A percentile compares a stretch with the other conserved stretches of the same genome.
These are phyloP conservation scores for Smutsia gigantea DNA, from an alignment of 2,797 vertebrate species.

Conservation along the genomic window DNA sequence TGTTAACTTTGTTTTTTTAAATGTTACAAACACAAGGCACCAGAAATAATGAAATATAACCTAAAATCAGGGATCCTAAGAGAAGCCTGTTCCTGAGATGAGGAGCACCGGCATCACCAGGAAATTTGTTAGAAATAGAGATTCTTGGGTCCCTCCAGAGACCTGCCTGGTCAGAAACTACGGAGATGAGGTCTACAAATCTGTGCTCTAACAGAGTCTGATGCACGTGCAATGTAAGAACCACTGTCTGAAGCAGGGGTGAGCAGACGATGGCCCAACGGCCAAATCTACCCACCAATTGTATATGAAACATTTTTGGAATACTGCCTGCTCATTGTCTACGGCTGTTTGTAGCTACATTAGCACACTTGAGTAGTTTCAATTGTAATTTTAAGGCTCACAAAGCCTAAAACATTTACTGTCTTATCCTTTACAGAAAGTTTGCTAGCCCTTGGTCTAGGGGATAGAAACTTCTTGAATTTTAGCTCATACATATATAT, in stretches of 20 bases:
- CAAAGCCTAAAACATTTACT: slow-evolving; percentile 41
- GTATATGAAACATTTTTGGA: not conserved
- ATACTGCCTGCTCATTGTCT: not conserved
- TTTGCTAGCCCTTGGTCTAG: not conserved
- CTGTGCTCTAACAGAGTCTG: not conserved
- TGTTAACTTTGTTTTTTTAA: slow-evolving; percentile 25
- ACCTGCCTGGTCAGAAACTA: not conserved
- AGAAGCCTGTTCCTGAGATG: not conserved
- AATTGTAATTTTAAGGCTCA: not conserved
- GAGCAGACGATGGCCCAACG: not conserved
- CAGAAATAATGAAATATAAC: not conserved
- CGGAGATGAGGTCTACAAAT: not conserved
- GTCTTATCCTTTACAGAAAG: not conserved
- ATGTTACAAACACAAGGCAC: not conserved
- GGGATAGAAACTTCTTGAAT: not conserved
- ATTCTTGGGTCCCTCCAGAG: not conserved
- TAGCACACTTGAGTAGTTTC: not conserved
- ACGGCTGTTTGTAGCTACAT: not conserved
- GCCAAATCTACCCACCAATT: not conserved
- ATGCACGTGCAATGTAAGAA: not conserved
- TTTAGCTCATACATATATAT: slow-evolving; percentile 7
- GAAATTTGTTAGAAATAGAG: not conserved
- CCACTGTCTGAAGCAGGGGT: not conserved
- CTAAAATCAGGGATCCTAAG: not conserved
- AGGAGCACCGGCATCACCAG: not conserved